A percentile compares a stretch with the other conserved stretches of the same genome.
Evolutionary conservation across 1,140 invertebrate genomes (phyloP).

Genomic region (Cotesia glomerata): DNA sequence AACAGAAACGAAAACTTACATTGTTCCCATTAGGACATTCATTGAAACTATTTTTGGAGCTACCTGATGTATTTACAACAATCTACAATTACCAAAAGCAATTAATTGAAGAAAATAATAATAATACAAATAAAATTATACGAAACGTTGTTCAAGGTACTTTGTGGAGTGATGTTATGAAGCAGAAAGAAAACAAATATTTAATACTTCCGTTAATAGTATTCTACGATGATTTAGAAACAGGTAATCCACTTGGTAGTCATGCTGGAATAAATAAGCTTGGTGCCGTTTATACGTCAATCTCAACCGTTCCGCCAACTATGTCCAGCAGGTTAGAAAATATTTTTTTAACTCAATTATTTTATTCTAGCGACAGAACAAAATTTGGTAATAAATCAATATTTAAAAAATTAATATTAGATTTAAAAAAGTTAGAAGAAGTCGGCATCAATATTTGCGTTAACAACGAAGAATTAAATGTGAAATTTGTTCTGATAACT

Average conservation of each 20-base stretch:
- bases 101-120: background rate
- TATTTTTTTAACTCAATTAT: background rate
- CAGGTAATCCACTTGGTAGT: background rate
- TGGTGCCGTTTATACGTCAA: background rate
- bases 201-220: background rate
- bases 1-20: background rate
- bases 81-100: constrained; percentile 2
- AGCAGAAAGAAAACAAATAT: background rate
- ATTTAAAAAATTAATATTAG: constrained; percentile 1
- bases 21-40: background rate
- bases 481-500: background rate
- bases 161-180: background rate
- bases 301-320: background rate
- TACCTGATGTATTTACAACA: background rate
- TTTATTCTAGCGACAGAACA: background rate
- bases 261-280: constrained; percentile 2
- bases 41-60: background rate
- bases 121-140: background rate
- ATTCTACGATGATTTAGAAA: background rate
- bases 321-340: background rate
- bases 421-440: background rate
- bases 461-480: background rate
- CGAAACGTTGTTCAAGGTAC: background rate
- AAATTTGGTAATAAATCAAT: background rate
- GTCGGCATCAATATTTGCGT: background rate